phyloP scores from a whole-genome alignment of 2,888 invertebrate species.

The Drosophila pegasa region DNA sequence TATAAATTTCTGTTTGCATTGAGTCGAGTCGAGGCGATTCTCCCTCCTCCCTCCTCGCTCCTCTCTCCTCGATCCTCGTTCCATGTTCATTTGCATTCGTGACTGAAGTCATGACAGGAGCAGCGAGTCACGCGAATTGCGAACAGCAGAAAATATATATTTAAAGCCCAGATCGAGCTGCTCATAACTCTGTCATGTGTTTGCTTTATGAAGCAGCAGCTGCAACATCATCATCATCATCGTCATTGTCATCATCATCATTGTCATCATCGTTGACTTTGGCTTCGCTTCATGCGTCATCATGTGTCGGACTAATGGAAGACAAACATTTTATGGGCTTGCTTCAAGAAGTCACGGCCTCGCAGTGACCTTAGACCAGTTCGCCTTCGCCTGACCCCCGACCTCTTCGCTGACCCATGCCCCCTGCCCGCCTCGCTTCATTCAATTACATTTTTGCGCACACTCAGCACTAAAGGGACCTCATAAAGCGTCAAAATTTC shows the following conservation, averaged over 20 bases:
- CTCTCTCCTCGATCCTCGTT: constrained; percentile 1
- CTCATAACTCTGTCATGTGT: constrained; percentile 62
- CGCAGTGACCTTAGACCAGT: constrained; percentile 45
- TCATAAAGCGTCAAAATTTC: constrained; percentile 80
- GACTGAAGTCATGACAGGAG: constrained; percentile 70
- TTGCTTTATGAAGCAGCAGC: constrained; percentile 28
- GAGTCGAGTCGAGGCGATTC: not conserved
- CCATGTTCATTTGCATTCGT: constrained; percentile 76
- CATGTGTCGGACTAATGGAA: constrained; percentile 70
- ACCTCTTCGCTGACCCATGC: not conserved
- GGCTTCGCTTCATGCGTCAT: constrained; percentile 46
- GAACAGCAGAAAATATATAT: constrained; percentile 29
- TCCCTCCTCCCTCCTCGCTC: too few relatives aligned
- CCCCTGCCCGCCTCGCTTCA: constrained; percentile 48
- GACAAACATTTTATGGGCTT: constrained; percentile 74
- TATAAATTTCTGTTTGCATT: constrained; percentile 35
- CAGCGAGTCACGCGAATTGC: constrained; percentile 72
- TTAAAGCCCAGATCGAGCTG: constrained; percentile 16
- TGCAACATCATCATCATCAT: constrained; percentile 27
- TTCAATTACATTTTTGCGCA: constrained; percentile 81
- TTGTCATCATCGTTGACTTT: constrained; percentile 11
- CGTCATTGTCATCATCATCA: constrained; percentile 7
- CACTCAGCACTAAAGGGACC: constrained; percentile 80
- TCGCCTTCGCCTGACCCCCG: constrained; percentile 1
- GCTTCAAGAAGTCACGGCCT: constrained; percentile 51